Base-by-base conservation (phyloP, 2,797 vertebrate species). In the Erpetoichthys calabaricus region DNA sequence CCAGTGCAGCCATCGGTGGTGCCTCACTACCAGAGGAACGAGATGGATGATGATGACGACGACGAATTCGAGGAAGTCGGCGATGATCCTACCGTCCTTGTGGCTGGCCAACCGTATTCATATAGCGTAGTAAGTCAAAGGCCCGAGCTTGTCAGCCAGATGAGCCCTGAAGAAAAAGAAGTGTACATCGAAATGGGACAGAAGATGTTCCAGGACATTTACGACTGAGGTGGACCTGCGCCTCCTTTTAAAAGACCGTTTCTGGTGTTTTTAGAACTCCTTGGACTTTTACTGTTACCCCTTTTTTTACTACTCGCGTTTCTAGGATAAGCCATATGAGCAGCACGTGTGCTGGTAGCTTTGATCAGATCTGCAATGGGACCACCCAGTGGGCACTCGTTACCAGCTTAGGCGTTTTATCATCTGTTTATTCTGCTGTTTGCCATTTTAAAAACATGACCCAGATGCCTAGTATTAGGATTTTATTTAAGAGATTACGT, bases 161-260 rank as follows among this genome's bases (percentile, higher is more conserved):
- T 99, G 96, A 94, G 89, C 0, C 72, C 89, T 0, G 91, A 92
- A 67, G 96, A 99, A 68, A 99, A 97, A 57, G 93, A 99, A 62
- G 88, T 88, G 1, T 99, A 99, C 73, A 99, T 99, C 55, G 89
- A 91, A 68, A 95, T 94, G 91, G 91, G 94, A 10, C 91, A 85
- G 1, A 91, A 86, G 67, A 89, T 99, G 72, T 98, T 94, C 68
- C 87, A 97, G 69, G 93, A 96, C 70, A 91, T 98, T 89, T 92
- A 84, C 60, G 71, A 81, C 53, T 78, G 75, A 67, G 41, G 46
- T 47, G 5, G 42, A 25, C 42, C 45, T 54, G 50, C 45, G 60
- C 50, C 45, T 4, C 52, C 63, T 1, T 7, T 41, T 54, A 49
- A 52, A 51, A 42, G 44, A 56, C 60, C 54, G 6, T 56, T 59